Conservation (phyloP, 2,797 vertebrate species). For the Rhinella marina region DNA sequence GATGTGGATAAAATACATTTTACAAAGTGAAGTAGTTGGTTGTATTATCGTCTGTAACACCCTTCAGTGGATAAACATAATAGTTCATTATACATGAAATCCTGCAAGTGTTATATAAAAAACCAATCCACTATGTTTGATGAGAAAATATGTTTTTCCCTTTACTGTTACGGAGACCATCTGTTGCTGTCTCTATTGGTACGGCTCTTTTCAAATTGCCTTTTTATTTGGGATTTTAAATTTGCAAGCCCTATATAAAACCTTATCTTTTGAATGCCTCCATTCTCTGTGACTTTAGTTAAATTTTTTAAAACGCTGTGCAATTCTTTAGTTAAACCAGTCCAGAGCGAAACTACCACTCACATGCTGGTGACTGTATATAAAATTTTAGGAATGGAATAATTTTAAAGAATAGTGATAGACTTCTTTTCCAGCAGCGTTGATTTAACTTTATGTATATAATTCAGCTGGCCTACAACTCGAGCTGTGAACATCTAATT, state of each 20-base stretch:
- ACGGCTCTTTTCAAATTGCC: constrained; percentile 51
- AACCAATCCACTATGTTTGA: constrained; percentile 54
- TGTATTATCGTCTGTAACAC: constrained; percentile 28
- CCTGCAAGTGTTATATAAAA: constrained; percentile 27
- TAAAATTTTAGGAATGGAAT: not conserved
- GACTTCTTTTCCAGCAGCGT: not conserved
- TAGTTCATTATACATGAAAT: constrained; percentile 52
- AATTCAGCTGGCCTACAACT: not conserved
- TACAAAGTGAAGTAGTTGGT: constrained; percentile 23
- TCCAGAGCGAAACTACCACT: constrained; percentile 25
- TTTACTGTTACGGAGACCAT: constrained; percentile 47
- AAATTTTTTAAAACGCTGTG: constrained; percentile 18
- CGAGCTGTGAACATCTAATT: too few relatives aligned
- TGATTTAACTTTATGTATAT: not conserved
- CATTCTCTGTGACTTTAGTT: constrained; percentile 24
- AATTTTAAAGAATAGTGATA: constrained; percentile 8
- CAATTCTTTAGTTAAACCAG: constrained; percentile 39
- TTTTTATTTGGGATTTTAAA: constrained; percentile 55
- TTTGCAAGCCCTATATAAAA: constrained; percentile 44
- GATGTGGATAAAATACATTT: constrained; percentile 34
- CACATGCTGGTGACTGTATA: constrained; percentile 16
- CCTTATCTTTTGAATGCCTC: constrained; percentile 55
- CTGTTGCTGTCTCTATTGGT: constrained; percentile 48
- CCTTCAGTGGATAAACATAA: constrained; percentile 41
- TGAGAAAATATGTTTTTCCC: constrained; percentile 57